Percentiles rank a stretch among this genome's conserved stretches.
These are phyloP conservation scores for Thereva unica DNA, from an alignment of 2,888 invertebrate genomes.

Conservation along the genomic window DNA sequence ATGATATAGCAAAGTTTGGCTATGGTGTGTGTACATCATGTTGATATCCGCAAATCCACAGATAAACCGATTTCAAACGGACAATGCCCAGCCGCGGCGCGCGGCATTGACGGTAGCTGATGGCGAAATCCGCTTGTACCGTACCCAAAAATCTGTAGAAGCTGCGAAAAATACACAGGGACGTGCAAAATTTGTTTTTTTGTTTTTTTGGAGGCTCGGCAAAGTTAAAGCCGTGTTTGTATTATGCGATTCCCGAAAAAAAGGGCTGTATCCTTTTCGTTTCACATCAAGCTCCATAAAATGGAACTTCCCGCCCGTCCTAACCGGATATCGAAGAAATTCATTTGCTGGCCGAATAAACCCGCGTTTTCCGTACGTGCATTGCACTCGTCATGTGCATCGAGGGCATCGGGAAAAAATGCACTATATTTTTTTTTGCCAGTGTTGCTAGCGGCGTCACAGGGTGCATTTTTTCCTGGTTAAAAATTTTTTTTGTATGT, in stretches of 20 bases:
- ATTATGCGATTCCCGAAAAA: too few species aligned
- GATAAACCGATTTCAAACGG: slow-evolving; percentile 22
- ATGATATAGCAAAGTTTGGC: slow-evolving; percentile 15
- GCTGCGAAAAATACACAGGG: too few species aligned
- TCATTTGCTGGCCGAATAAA: slow-evolving; percentile 29
- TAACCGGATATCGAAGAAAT: slow-evolving; percentile 26
- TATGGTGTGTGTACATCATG: neutral
- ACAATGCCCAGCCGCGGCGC: neutral
- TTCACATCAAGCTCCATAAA: slow-evolving; percentile 7
- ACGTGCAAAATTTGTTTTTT: too few species aligned
- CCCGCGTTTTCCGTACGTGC: slow-evolving; percentile 15
- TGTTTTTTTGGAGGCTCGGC: too few species aligned
- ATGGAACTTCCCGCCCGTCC: neutral
- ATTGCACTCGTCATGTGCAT: neutral
- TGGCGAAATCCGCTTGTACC: too few species aligned
- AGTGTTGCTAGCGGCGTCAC: neutral
- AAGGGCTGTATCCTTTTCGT: slow-evolving; percentile 3
- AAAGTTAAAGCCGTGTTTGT: too few species aligned
- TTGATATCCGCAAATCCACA: slow-evolving; percentile 19
- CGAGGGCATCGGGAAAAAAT: neutral
- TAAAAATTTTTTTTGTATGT: slow-evolving; percentile 1
- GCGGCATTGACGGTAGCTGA: neutral
- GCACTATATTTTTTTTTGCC: neutral
- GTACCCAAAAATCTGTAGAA: too few species aligned
- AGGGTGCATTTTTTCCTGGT: neutral